Base-by-base conservation (phyloP, 2,797 vertebrate species). In the Botia kubotai region DNA sequence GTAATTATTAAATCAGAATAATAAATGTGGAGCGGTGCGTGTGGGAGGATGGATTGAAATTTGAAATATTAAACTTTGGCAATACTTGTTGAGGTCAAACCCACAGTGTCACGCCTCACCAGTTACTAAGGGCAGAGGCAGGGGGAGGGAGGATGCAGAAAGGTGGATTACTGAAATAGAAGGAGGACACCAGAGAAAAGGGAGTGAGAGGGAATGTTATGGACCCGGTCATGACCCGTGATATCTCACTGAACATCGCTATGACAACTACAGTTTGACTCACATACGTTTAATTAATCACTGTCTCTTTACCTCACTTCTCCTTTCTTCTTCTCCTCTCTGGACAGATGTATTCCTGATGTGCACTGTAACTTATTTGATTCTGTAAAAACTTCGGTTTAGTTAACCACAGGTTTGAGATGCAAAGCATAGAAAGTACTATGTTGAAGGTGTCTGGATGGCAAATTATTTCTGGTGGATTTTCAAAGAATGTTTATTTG, bases 141-240 rank as follows among this genome's bases (percentile, higher is more conserved):
- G 36, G 66, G 63, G 14, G 53, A 16, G 76, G 77, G 77, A 67
- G 46, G 58, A 79, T 67, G 52, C 55, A 53, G 63, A 79, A 79
- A 73, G 71, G 79, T 80, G 79, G 50, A 80, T 73, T 48, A 4
- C 69, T 80, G 71, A 73, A 80, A 80, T 80, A 74, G 46, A 13
- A 48, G 70, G 78, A 80, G 78, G 71, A 80, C 39, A 48, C 33
- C 4, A 36, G 50, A 58, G 52, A 67, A 73, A 80, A 66, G 71
- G 71, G 79, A 80, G 79, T 73, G n/a, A 80, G 62, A 52, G 57
- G 58, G 58, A 53, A 72, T 71, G 69, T 58, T 65, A 79, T 43
- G 69, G 48, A 79, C 29, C 70, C 78, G 55, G 11, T 73, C 17
- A 1, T 67, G 79, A 74, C 70, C 71, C 57, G 39, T 58, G 17